Evolutionary conservation across 1,140 invertebrate species (phyloP), one percentile per base, ranked within the genome.

Genomic region (Bombyx mandarina): DNA sequence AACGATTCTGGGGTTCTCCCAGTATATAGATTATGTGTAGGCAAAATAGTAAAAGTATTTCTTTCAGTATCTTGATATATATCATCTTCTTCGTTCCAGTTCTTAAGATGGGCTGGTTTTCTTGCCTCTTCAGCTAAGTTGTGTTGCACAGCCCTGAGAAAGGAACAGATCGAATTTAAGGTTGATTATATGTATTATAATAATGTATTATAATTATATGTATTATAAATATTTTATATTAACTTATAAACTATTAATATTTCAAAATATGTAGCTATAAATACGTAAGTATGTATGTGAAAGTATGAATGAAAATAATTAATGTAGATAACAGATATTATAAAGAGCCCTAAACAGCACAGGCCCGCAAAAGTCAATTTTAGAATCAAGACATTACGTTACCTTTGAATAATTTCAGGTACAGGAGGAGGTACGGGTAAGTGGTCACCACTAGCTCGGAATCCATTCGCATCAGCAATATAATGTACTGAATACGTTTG

Each of bases 381-480:
- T 22, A 48, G 6, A 26, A 48, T 51, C 48, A 49, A 35, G 26
- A 35, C 26, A 35, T 35, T 35, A 5, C 22, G 45, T n/a, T 67
- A 88, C 87, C 87, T 81, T 67, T 89, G 87, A 63, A 89, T 89
- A 57, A 88, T 87, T 69, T 89, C 89, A 45, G 89, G 89, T 52
- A 90, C 76, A 26, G 89, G 89, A 22, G 89, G 89, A 12, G 89
- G 77, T 47, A 89, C 88, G 48, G 90, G 90, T 45, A 91, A 75
- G 67, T 90, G 89, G 43, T 89, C 89, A 50, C 89, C 89, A 57
- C 77, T 83, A 8, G 90, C 88, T 73, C 88, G 75, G 72, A 90
- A 91, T 55, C 90, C 90, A 69, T 89, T 89, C 52, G 86, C 86
- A 69, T 91, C 90, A 42, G 90, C 90, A 48, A 88, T 75, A 67